A percentile compares a stretch with the other conserved stretches of the same genome.
Conservation (phyloP, 1,140 invertebrate species). For the Drosophila pseudoobscura region DNA sequence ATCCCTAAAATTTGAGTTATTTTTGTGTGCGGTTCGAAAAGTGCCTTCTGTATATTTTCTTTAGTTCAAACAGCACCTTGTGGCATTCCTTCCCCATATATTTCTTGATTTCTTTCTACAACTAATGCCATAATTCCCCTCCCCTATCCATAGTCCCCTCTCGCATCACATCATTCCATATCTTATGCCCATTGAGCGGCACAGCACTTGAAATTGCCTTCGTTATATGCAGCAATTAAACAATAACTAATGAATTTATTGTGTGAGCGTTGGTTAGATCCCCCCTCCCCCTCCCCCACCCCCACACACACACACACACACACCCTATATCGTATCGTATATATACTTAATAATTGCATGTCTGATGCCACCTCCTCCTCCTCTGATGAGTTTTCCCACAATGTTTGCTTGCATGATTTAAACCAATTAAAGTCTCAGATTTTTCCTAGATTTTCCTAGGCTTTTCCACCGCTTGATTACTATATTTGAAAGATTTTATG, state of each 20-base stretch:
- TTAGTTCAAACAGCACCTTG: too few species aligned
- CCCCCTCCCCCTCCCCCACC: neutral
- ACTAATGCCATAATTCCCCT: too few species aligned
- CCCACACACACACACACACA: neutral
- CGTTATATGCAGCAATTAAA: conserved; percentile 79
- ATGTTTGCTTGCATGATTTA: conserved; percentile 58
- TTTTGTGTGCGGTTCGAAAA: too few species aligned
- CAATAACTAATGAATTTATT: conserved; percentile 80
- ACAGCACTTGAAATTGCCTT: conserved; percentile 56
- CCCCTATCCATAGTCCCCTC: too few species aligned
- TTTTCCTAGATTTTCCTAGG: conserved; percentile 46
- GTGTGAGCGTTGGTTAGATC: conserved; percentile 50
- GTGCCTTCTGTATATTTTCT: too few species aligned
- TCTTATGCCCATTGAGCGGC: conserved; percentile 3
- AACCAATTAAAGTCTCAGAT: conserved; percentile 69
- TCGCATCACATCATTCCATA: too few species aligned
- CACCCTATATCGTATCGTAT: conserved; percentile 8
- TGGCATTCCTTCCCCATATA: too few species aligned
- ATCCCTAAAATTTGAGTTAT: too few species aligned
- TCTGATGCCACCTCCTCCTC: conserved; percentile 9
- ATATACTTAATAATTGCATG: conserved; percentile 74
- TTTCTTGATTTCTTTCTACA: too few species aligned
- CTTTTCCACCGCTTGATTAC: conserved; percentile 48
- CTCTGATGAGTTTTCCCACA: conserved; percentile 66
- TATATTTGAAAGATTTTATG: conserved; percentile 55